phyloP scores from a whole-genome alignment of 2,797 vertebrate species.

The Neostethus bicornis region DNA sequence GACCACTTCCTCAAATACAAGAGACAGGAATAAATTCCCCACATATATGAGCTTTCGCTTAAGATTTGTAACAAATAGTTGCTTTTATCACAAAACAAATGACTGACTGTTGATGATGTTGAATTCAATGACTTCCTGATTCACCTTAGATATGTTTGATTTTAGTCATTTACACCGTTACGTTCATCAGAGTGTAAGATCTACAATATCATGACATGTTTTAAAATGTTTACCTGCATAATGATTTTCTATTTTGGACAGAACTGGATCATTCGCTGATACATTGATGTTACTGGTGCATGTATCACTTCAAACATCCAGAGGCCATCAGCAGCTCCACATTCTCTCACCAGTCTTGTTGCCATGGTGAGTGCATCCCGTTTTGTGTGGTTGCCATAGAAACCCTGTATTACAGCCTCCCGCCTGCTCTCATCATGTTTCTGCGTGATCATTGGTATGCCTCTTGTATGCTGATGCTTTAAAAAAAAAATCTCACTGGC shows the following conservation, averaged over 20 bases:
- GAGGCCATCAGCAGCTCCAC: constrained; percentile 59
- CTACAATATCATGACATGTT: neutral
- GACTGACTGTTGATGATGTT: no score
- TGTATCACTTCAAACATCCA: constrained; percentile 61
- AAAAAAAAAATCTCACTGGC: constrained; percentile 27
- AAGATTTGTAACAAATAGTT: no score
- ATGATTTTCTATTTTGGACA: neutral
- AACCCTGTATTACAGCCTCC: constrained; percentile 63
- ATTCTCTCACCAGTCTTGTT: constrained; percentile 69
- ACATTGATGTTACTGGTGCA: constrained; percentile 27
- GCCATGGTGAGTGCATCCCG: constrained; percentile 78
- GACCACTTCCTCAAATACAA: no score
- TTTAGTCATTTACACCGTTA: neutral
- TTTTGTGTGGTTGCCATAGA: constrained; percentile 78
- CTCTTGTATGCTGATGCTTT: constrained; percentile 43
- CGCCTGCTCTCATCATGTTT: constrained; percentile 66
- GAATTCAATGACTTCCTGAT: no score
- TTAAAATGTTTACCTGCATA: neutral
- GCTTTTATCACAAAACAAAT: no score
- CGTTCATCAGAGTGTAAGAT: neutral
- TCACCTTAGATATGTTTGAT: neutral
- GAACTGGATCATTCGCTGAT: constrained; percentile 23
- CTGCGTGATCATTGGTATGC: constrained; percentile 72
- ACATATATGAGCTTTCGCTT: no score
- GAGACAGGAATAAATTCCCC: no score